Evolutionary conservation across 2,797 vertebrate genomes (phyloP).

Genomic region (Synaphobranchus kaupii): DNA sequence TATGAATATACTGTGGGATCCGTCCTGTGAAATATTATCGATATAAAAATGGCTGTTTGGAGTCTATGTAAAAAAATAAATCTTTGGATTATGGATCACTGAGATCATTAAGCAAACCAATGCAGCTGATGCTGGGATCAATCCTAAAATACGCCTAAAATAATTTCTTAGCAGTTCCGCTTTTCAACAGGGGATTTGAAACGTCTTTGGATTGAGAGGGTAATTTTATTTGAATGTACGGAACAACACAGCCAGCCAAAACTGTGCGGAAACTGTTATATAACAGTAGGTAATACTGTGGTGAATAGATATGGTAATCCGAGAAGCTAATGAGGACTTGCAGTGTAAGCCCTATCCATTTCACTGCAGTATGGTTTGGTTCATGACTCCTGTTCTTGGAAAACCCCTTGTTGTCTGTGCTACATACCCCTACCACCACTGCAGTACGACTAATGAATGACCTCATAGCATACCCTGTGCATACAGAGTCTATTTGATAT

Average conservation of each 20-base stretch:
- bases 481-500: constrained; percentile 16
- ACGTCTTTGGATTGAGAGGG: not conserved
- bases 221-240: not conserved
- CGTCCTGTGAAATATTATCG: not conserved
- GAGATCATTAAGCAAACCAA: not conserved
- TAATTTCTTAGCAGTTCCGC: not conserved
- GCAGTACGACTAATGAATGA: not conserved
- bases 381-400: not conserved
- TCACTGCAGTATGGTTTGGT: constrained; percentile 14
- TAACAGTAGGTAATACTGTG: not conserved
- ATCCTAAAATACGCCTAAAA: not conserved
- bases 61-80: not conserved
- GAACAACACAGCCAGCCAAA: not conserved
- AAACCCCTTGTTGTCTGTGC: not conserved
- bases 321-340: not conserved
- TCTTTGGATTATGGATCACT: not conserved
- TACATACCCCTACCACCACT: not conserved
- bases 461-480: constrained; percentile 12
- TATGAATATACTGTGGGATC: not conserved
- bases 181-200: not conserved
- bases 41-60: not conserved
- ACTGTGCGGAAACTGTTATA: not conserved
- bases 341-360: constrained; percentile 32
- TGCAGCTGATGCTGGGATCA: not conserved
- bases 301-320: not conserved